Base-by-base conservation (phyloP, 2,888 invertebrate species). In the Platerodrilus igneus region DNA sequence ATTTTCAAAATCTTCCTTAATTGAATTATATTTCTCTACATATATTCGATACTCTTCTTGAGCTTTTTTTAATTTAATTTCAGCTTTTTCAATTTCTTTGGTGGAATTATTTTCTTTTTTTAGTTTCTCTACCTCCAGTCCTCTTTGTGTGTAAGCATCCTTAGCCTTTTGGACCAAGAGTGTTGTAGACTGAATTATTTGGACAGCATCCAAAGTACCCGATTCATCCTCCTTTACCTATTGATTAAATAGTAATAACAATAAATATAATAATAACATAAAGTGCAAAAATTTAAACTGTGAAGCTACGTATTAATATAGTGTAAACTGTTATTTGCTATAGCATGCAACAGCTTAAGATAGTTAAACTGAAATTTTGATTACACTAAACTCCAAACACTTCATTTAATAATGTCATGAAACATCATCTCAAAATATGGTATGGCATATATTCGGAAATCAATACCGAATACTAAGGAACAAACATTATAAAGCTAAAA, bases 191-290 rank as follows among this genome's bases (percentile, higher is more conserved):
- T 95, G 94, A 69, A 95, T 91, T 36, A 84, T 78, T 57, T 84
- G 83, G 14, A 88, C 94, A 53, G 87, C 84, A 68, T 95, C 94
- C 57, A 91, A 71, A 9, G 95, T 95, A 50, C 84, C 85, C 1
- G 91, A 86, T 71, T 95, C 94, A 52, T 91, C 92, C 66, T 95
- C 95, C 70, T 95, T 95, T 33, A 95, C 78, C 81, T 82, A 56
- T 49, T n/a, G n/a, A n/a, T n/a, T n/a, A n/a, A n/a, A n/a, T n/a
- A n/a, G n/a, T n/a, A n/a, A n/a, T n/a, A n/a, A n/a, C n/a, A n/a
- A n/a, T n/a, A n/a, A n/a, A n/a, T n/a, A n/a, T n/a, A n/a, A n/a
- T n/a, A 13, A 17, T n/a, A 17, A 10, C 11, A 30, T 30, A 37
- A 37, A 28, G 28, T 25, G 15, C 9, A 4, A 6, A 25, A 30